A percentile compares a stretch with the other conserved stretches of the same genome.
These are phyloP conservation scores for Lissonota sp. DNA, from an alignment of 2,888 invertebrate genomes.

Conservation along the genomic window DNA sequence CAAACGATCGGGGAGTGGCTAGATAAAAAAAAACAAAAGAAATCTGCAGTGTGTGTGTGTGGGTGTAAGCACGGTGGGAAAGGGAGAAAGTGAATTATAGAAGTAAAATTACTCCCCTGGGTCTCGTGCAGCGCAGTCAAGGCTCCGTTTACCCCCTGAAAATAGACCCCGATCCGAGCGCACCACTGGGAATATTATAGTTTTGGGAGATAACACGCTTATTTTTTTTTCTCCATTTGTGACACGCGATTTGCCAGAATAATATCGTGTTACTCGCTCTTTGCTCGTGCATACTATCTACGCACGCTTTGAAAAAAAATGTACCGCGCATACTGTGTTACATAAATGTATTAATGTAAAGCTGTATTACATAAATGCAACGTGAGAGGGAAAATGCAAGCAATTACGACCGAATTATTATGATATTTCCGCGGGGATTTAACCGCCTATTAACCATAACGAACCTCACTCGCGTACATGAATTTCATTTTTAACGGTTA, in stretches of 20 bases:
- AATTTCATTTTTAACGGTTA: no score
- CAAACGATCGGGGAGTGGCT: slow-evolving; percentile 53
- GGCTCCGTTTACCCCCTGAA: slow-evolving; percentile 53
- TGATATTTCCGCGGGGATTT: slow-evolving; percentile 11
- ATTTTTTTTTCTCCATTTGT: slow-evolving; percentile 18
- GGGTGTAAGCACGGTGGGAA: slow-evolving; percentile 52
- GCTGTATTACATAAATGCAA: no score
- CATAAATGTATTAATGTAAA: not conserved
- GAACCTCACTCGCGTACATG: no score
- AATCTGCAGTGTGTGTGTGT: slow-evolving; percentile 35
- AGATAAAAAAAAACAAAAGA: slow-evolving; percentile 35
- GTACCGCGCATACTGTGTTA: not conserved
- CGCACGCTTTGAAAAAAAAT: no score
- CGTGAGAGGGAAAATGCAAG: slow-evolving; percentile 16
- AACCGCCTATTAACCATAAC: no score
- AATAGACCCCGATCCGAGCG: slow-evolving; percentile 70
- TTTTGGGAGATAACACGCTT: slow-evolving; percentile 23
- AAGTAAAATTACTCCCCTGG: slow-evolving; percentile 73
- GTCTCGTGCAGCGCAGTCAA: slow-evolving; percentile 55
- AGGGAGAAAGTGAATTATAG: slow-evolving; percentile 71
- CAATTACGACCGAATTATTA: slow-evolving; percentile 29
- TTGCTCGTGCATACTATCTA: not conserved
- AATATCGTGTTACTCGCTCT: not conserved
- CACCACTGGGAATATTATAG: slow-evolving; percentile 27
- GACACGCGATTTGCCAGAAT: not conserved